These are phyloP conservation scores for Esperia sulphurella DNA, from an alignment of 2,888 invertebrate species.

Conservation along the genomic window DNA sequence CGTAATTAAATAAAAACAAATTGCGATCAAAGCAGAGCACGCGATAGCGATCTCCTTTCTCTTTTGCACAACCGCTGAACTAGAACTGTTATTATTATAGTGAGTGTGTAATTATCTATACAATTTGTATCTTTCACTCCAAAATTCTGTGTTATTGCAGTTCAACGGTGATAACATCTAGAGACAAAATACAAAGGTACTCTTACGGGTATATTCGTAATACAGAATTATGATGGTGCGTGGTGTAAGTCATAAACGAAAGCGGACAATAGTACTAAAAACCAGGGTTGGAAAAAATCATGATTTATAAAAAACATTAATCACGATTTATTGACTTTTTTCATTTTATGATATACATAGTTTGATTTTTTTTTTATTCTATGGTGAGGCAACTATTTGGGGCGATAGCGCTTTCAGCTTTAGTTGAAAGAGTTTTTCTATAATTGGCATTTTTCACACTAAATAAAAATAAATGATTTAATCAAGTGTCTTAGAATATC, in stretches of 20 bases:
- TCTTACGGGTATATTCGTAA: conserved; percentile 25
- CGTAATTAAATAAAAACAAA: conserved; percentile 26
- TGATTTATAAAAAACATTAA: no score
- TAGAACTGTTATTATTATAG: conserved; percentile 23
- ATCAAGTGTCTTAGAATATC: no score
- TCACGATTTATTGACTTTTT: no score
- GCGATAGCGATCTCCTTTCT: conserved; percentile 37
- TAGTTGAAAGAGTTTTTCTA: no score
- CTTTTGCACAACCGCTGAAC: conserved; percentile 22
- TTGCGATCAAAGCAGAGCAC: conserved; percentile 21
- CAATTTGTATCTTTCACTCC: conserved; percentile 3
- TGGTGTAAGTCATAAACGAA: conserved; percentile 8
- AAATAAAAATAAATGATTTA: no score
- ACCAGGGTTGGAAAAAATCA: no score
- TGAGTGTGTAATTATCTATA: conserved; percentile 18
- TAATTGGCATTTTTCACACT: no score
- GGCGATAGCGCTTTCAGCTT: no score
- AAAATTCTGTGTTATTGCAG: conserved; percentile 9
- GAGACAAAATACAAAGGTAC: conserved; percentile 10
- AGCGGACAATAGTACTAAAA: no score
- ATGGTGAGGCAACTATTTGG: no score
- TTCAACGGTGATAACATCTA: conserved; percentile 15
- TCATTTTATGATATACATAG: no score
- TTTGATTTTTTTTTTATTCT: no score
- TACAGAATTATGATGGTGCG: conserved; percentile 19